phyloP scores from a whole-genome alignment of 2,888 invertebrate species.

The Hypsopygia costalis region DNA sequence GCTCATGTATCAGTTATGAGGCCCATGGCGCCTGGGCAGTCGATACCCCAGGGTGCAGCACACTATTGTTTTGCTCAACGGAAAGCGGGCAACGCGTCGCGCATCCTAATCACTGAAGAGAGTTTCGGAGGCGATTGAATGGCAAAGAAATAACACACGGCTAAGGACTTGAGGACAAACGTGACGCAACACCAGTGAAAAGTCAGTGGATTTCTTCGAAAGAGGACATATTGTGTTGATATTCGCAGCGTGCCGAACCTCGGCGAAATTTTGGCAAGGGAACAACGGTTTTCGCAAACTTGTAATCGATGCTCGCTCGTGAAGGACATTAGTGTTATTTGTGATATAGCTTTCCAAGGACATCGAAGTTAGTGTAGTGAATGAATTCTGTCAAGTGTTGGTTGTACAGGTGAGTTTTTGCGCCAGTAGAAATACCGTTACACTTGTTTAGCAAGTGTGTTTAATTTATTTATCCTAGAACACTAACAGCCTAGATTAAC shows the following conservation, averaged over 20 bases:
- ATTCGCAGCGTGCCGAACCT: conserved; percentile 49
- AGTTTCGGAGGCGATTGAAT: conserved; percentile 71
- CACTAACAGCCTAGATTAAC: too few species aligned
- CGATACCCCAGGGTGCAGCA: conserved; percentile 57
- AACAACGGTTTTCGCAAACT: conserved; percentile 29
- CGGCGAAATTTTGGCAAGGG: conserved; percentile 67
- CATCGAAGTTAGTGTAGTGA: conserved; percentile 33
- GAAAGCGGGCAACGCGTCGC: conserved; percentile 61
- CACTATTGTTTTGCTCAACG: conserved; percentile 68
- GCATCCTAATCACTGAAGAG: conserved; percentile 73
- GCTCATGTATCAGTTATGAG: conserved; percentile 39
- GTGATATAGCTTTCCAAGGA: conserved; percentile 45
- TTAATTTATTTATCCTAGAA: background rate
- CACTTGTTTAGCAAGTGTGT: background rate
- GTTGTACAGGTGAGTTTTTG: conserved; percentile 46
- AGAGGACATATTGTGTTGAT: conserved; percentile 46
- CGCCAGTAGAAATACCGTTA: conserved; percentile 2
- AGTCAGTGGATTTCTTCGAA: conserved; percentile 38
- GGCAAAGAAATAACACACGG: conserved; percentile 49
- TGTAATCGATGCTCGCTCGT: conserved; percentile 49
- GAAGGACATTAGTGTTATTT: conserved; percentile 42
- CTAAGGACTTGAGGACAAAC: conserved; percentile 55
- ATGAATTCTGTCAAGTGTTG: conserved; percentile 32
- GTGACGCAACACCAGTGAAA: conserved; percentile 43
- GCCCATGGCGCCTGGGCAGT: conserved; percentile 30